Conservation (phyloP, 2,113 vertebrate genomes). For the Menura novaehollandiae region DNA sequence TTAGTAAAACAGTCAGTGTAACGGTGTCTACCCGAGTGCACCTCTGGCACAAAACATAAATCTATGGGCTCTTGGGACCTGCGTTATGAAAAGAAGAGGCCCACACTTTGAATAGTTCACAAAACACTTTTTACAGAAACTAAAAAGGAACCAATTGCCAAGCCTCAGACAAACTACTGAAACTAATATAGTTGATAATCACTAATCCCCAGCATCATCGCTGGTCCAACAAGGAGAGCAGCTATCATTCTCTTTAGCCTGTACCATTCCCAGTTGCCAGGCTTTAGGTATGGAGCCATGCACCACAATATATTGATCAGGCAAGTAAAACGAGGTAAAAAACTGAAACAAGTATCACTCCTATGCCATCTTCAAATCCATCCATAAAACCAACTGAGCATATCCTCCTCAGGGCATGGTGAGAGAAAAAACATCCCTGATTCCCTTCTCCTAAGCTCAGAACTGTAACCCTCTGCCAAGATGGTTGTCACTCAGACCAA, state of each 20-base stretch:
- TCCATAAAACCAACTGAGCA: neutral
- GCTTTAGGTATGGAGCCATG: neutral
- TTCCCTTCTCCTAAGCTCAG: neutral
- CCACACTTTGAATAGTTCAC: neutral
- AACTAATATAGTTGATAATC: neutral
- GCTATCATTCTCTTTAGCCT: neutral
- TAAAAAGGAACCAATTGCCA: neutral
- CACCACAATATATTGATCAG: neutral
- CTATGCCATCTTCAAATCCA: neutral
- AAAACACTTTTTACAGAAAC: neutral
- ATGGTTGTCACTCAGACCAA: neutral
- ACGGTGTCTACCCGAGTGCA: neutral
- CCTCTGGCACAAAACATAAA: neutral
- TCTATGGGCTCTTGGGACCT: neutral
- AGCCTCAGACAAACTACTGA: neutral
- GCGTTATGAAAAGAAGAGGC: neutral
- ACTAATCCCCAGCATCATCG: neutral
- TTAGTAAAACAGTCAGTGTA: neutral
- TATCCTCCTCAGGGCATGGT: neutral
- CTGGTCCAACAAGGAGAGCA: fast-evolving
- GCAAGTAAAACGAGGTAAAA: neutral
- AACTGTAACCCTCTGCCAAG: neutral
- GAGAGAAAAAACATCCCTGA: neutral
- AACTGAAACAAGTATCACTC: neutral
- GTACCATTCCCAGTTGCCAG: neutral